These are phyloP conservation scores for Tyrophagus putrescentiae DNA, from an alignment of 1,140 invertebrate genomes.

Conservation along the genomic window DNA sequence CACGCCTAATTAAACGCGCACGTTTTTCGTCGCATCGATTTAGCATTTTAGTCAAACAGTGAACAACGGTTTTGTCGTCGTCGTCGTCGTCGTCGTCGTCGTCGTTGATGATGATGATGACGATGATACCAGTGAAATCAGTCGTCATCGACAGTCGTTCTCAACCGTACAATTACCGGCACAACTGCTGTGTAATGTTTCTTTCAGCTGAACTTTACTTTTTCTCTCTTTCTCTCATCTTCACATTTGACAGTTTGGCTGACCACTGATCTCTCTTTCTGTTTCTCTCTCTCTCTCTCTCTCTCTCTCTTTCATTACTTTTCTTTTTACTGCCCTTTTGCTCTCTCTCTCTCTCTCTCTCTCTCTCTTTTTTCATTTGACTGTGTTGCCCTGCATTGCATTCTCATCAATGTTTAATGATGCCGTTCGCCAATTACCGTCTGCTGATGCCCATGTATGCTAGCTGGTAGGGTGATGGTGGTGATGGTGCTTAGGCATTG, in stretches of 20 bases:
- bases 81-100: neutral
- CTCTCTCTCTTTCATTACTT: neutral
- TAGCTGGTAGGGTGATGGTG: no score
- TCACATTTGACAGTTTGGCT: neutral
- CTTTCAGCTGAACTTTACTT: neutral
- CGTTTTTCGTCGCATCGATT: neutral
- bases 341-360: slow-evolving; percentile 1
- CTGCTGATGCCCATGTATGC: no score
- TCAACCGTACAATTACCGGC: no score
- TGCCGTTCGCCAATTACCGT: no score
- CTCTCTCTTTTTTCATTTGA: neutral
- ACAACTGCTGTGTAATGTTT: neutral
- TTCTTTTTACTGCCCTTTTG: neutral
- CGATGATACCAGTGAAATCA: no score
- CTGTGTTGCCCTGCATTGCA: no score
- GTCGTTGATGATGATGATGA: neutral
- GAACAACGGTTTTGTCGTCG: neutral
- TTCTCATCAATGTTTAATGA: no score
- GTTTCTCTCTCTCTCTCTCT: neutral
- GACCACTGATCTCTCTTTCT: neutral
- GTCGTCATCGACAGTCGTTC: no score
- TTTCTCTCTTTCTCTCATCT: neutral
- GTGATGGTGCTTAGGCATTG: no score
- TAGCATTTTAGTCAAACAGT: neutral
- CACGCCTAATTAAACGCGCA: neutral